These are phyloP conservation scores for Chaetops frenatus DNA, from an alignment of 2,113 vertebrate species.

Conservation along the genomic window DNA sequence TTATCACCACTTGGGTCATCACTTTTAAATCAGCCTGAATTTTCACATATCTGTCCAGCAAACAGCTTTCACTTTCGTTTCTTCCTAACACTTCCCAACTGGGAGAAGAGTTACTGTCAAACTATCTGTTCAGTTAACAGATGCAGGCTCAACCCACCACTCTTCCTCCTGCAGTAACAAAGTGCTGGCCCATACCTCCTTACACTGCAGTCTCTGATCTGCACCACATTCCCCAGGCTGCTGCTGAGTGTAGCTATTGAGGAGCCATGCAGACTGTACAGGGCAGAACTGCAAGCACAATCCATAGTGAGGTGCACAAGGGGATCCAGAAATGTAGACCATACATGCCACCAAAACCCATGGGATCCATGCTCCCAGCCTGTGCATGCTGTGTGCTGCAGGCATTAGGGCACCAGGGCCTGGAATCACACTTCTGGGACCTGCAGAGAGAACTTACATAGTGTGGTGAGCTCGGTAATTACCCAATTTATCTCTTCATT, in stretches of 20 bases:
- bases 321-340: not conserved
- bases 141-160: not conserved
- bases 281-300: not conserved
- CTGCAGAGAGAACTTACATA: not conserved
- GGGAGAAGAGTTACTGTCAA: not conserved
- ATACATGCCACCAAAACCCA: not conserved
- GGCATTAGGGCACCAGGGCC: not conserved
- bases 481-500: not conserved
- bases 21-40: not conserved
- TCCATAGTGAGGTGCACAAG: not conserved
- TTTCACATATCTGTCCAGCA: not conserved
- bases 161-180: not conserved
- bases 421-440: not conserved
- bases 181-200: not conserved
- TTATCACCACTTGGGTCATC: fast-evolving
- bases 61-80: not conserved
- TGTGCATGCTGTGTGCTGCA: fast-evolving
- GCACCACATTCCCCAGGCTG: not conserved
- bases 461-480: not conserved
- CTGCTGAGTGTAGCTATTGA: not conserved
- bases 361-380: not conserved
- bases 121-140: not conserved
- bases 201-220: not conserved
- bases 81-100: not conserved
- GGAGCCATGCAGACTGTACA: not conserved